These are phyloP conservation scores for Caenorhabditis afra DNA, from an alignment of 2,888 invertebrate genomes.

Conservation along the genomic window DNA sequence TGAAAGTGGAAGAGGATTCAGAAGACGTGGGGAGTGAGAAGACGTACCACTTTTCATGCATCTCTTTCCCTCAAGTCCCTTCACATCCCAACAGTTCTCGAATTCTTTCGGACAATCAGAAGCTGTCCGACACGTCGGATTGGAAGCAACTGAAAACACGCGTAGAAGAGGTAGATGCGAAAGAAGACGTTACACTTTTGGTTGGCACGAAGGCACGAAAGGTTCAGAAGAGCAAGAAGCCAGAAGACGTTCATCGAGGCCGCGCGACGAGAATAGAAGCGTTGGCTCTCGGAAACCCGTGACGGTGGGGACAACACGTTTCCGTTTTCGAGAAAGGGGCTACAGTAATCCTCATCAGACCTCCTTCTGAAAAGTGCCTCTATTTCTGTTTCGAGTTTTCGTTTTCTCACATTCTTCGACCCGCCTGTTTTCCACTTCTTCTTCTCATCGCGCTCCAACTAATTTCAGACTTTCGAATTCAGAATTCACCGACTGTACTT, in stretches of 20 bases:
- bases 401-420: no score
- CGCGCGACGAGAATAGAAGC: no score
- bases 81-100: not conserved
- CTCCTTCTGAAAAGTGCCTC: no score
- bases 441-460: no score
- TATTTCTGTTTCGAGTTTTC: no score
- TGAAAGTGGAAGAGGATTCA: not conserved
- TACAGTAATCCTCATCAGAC: no score
- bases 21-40: not conserved
- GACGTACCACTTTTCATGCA: constrained; percentile 14
- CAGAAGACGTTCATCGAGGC: no score
- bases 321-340: not conserved
- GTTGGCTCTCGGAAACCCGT: no score
- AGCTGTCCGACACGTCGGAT: constrained; percentile 6
- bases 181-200: constrained; percentile 10
- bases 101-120: constrained; percentile 25
- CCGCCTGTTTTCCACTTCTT: no score
- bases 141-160: constrained; percentile 17
- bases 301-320: not conserved
- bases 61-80: not conserved
- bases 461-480: no score
- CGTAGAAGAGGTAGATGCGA: no score
- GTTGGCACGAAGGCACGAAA: not conserved
- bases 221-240: not conserved
- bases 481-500: no score